Evolutionary conservation across 2,113 vertebrate species (phyloP).

Genomic region (Megaceryle maxima): DNA sequence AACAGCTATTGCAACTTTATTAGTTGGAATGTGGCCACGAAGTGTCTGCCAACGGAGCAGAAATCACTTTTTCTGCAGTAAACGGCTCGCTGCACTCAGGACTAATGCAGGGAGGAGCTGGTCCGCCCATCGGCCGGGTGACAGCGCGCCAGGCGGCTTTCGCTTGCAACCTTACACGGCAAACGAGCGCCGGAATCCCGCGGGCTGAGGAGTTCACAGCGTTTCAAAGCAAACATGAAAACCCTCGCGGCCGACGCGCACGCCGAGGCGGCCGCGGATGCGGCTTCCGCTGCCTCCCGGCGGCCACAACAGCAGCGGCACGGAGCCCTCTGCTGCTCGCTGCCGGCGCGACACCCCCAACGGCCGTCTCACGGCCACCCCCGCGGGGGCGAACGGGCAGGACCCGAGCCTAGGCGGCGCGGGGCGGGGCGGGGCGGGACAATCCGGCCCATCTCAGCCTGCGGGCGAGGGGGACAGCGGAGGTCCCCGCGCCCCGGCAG

Average conservation of each 20-base stretch:
- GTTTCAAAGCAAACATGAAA: too few species aligned
- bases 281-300: too few species aligned
- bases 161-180: accelerated
- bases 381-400: not conserved
- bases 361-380: not conserved
- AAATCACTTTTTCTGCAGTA: accelerated
- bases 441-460: too few species aligned
- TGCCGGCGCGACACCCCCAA: not conserved
- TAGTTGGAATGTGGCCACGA: accelerated
- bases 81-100: accelerated
- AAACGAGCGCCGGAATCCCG: accelerated
- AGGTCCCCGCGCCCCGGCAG: not conserved
- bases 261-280: too few species aligned
- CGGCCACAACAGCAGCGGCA: not conserved
- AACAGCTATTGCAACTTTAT: accelerated
- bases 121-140: accelerated
- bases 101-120: accelerated
- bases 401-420: not conserved
- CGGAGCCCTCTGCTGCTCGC: not conserved
- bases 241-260: too few species aligned
- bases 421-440: not conserved
- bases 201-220: accelerated
- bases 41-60: accelerated
- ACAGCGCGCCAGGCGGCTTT: accelerated
- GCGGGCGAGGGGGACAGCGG: too few species aligned